These are phyloP conservation scores for Dreissena rostriformis DNA, from an alignment of 1,140 invertebrate genomes.

Conservation along the genomic window DNA sequence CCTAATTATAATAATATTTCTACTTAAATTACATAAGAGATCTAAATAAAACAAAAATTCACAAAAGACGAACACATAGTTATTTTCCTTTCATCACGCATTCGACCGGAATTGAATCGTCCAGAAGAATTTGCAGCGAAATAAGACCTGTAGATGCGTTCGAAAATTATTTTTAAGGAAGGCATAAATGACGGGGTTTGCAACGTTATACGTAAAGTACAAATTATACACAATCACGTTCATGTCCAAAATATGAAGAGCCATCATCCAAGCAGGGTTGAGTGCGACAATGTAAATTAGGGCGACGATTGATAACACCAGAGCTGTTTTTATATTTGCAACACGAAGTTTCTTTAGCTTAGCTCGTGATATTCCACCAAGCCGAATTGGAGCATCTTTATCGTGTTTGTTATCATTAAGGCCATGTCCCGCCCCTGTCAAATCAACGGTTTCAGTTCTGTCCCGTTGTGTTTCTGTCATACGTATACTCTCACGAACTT, in stretches of 20 bases:
- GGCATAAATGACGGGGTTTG: constrained; percentile 79
- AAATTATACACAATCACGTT: constrained; percentile 76
- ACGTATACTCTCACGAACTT: not conserved
- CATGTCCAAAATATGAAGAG: constrained; percentile 66
- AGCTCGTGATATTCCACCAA: constrained; percentile 58
- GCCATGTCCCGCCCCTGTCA: constrained; percentile 30
- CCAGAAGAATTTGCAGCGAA: constrained; percentile 55
- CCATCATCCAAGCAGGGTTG: constrained; percentile 76
- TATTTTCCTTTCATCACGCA: too few species aligned
- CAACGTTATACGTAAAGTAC: constrained; percentile 80
- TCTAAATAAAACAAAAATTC: too few species aligned
- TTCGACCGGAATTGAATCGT: too few species aligned
- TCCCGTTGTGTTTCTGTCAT: constrained; percentile 54
- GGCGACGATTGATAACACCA: constrained; percentile 78
- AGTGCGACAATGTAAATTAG: constrained; percentile 78
- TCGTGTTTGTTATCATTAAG: constrained; percentile 47
- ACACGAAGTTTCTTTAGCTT: constrained; percentile 67
- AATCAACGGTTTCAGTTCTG: not conserved
- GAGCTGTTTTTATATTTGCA: constrained; percentile 79
- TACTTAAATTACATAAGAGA: too few species aligned
- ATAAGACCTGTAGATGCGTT: constrained; percentile 73
- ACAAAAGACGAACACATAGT: too few species aligned
- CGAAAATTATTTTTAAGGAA: constrained; percentile 80
- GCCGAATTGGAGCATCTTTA: constrained; percentile 60
- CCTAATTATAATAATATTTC: too few species aligned